Base-by-base conservation (phyloP, 2,888 invertebrate genomes). In the Nemotelus pantherinus region DNA sequence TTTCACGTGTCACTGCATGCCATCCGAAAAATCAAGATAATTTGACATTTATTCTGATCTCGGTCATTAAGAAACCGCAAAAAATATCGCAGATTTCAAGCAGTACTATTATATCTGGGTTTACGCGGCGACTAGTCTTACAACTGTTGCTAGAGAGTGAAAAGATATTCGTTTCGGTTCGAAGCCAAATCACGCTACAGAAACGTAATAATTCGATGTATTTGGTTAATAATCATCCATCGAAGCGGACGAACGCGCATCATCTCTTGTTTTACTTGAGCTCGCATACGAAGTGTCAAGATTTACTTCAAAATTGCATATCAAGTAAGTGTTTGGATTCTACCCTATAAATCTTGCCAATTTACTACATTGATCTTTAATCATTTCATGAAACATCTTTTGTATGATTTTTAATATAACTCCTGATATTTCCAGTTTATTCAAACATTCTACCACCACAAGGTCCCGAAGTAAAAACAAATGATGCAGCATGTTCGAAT, bases 121-220 rank as follows among this genome's bases (percentile, higher is more conserved):
- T 97, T 88, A 94, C 95, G 58, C 91, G 97, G 47, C 91, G 96
- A 75, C 88, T 97, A 78, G 92, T 97, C 81, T 88, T 97, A 76
- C 96, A 97, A 83, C 89, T 97, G 77, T 88, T 97, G 80, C 88
- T 97, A 80, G 95, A 96, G 83, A 94, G 93, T 83, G 96, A 96
- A 87, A 94, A 94, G 82, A 91, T 94, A 79, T 89, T 92, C 44
- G 93, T 96, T 44, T 93, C 93, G 81, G 91, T 96, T 78, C 88
- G 88, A 82, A 89, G 87, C 74, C 84, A 85, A 65, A 84, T 85
- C 78, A 84, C 86, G 1, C 78, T 87, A 53, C 85, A 86, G 75
- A 84, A 85, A 41, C 83, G 84, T 3, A 87, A 87, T 63, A 79
- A 79, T 45, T 80, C 78, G 43, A 82, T 85, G 45, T 83, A 83